Conservation (phyloP, 2,797 vertebrate genomes). For the Mormyrops attenuatus region DNA sequence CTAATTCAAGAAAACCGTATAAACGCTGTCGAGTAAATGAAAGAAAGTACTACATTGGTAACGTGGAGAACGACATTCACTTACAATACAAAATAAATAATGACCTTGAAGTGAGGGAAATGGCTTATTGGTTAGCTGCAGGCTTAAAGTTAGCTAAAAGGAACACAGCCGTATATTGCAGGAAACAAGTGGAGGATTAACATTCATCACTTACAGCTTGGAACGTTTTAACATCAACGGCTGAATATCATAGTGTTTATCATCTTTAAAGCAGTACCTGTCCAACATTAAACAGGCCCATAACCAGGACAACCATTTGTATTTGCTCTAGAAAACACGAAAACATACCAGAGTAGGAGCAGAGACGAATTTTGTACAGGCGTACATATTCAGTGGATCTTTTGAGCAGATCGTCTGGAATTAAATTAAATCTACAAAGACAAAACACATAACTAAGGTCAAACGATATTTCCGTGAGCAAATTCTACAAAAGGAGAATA, state of each 20-base stretch:
- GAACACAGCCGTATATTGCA: not conserved
- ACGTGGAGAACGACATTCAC: not conserved
- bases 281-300: slow-evolving; percentile 26
- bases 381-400: slow-evolving; percentile 72
- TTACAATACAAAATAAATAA: slow-evolving; percentile 19
- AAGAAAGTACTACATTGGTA: not conserved
- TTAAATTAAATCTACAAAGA: slow-evolving; percentile 56
- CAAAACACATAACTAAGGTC: slow-evolving; percentile 65
- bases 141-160: not conserved
- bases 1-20: not conserved
- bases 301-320: not conserved
- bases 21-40: not conserved
- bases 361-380: slow-evolving; percentile 85
- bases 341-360: slow-evolving; percentile 84
- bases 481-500: slow-evolving; percentile 4
- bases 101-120: slow-evolving; percentile 47
- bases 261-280: not conserved
- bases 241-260: not conserved
- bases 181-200: not conserved
- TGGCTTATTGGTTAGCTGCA: not conserved
- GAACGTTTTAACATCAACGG: not conserved
- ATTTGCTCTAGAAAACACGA: slow-evolving; percentile 7
- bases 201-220: not conserved
- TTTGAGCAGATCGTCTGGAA: slow-evolving; percentile 52
- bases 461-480: slow-evolving; percentile 44